phyloP scores from a whole-genome alignment of 2,113 vertebrate species.

The Piaya cayana region DNA sequence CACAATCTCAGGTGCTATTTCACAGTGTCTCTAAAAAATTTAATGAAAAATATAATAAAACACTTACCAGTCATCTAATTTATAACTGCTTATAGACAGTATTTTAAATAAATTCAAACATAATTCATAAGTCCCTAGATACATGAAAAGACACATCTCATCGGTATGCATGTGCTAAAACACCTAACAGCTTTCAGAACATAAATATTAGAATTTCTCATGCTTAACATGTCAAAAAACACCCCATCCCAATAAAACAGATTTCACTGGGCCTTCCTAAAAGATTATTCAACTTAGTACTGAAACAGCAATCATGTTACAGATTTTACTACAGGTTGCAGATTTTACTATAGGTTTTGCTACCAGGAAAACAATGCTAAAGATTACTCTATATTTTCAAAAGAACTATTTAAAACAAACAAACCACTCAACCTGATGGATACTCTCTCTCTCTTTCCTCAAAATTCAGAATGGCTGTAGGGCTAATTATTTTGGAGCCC shows the following conservation, averaged over 20 bases:
- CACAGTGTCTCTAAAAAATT: not conserved
- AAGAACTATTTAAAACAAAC: no score
- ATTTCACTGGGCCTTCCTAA: not conserved
- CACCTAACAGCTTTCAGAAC: not conserved
- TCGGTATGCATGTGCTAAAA: no score
- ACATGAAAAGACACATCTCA: not conserved
- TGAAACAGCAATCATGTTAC: not conserved
- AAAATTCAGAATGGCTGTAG: not conserved
- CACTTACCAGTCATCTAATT: not conserved
- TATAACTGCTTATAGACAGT: not conserved
- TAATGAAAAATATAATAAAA: not conserved
- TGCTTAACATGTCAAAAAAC: no score
- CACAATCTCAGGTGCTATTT: not conserved
- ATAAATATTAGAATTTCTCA: no score
- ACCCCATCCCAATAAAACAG: not conserved
- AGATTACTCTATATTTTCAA: no score
- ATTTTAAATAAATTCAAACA: not conserved
- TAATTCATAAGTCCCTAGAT: accelerated
- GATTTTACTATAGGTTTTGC: not conserved
- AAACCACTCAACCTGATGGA: not conserved
- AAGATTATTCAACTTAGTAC: not conserved
- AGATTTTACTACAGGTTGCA: not conserved
- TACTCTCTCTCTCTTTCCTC: not conserved
- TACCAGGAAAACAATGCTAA: not conserved
- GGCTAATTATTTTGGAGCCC: not conserved